Evolutionary conservation across 2,797 vertebrate species (phyloP).

Genomic region (Nasua narica): DNA sequence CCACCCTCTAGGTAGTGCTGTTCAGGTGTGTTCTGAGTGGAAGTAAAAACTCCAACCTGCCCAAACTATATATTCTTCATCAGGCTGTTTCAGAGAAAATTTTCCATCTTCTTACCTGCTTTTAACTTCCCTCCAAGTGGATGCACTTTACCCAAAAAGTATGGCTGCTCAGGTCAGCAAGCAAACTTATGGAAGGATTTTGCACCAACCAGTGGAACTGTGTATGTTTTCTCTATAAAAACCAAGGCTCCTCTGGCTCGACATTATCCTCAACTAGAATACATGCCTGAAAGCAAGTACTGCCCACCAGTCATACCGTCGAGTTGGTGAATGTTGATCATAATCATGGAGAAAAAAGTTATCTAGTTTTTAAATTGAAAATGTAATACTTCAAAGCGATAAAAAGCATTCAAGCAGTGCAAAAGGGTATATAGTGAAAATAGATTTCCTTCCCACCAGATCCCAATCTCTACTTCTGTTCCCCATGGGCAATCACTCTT

Average conservation of each 20-base stretch:
- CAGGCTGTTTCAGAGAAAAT: neutral
- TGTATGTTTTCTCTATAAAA: neutral
- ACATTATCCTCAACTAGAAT: neutral
- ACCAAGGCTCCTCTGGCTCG: neutral
- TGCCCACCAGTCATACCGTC: too few species aligned
- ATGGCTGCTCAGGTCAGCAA: neutral
- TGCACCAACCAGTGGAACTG: neutral
- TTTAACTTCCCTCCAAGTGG: neutral
- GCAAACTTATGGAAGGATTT: neutral
- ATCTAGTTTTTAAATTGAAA: neutral
- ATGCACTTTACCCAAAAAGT: neutral
- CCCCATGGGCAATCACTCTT: neutral
- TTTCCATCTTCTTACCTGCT: neutral
- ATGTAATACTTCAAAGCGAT: neutral
- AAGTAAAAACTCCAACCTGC: neutral
- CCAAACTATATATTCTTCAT: neutral
- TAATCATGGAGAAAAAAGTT: neutral
- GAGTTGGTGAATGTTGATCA: neutral
- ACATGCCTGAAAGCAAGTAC: neutral
- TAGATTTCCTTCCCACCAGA: neutral
- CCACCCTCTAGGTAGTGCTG: neutral
- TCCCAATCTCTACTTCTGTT: neutral
- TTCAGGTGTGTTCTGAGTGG: neutral
- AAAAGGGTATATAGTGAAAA: neutral
- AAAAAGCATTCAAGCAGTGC: neutral